Percentiles rank a stretch among this genome's conserved stretches.
Conservation (phyloP, 1,140 invertebrate genomes). For the Panagrolaimus sp. region DNA sequence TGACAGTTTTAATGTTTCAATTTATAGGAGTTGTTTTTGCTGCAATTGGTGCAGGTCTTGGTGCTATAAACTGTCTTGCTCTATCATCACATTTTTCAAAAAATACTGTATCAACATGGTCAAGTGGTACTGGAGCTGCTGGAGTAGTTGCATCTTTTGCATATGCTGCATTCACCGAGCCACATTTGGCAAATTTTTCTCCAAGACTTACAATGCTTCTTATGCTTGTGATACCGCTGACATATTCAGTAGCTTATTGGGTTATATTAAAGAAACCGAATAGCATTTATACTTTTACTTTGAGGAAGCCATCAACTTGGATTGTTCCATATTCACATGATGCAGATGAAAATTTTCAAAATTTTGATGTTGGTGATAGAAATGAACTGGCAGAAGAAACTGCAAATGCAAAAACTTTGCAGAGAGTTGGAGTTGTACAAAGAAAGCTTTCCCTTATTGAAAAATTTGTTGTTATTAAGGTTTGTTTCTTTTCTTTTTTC, state of each 20-base stretch:
- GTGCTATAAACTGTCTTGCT: constrained; percentile 31
- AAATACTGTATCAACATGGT: constrained; percentile 44
- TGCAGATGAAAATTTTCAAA: background rate
- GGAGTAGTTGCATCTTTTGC: constrained; percentile 30
- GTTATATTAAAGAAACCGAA: background rate
- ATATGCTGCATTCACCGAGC: constrained; percentile 39
- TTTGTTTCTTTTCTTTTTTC: constrained; percentile 21
- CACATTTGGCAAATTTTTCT: constrained; percentile 28
- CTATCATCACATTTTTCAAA: constrained; percentile 34
- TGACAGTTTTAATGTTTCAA: background rate
- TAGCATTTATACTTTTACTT: constrained; percentile 1
- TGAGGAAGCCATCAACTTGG: background rate
- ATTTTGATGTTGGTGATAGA: background rate
- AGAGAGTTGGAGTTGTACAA: background rate
- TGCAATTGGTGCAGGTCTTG: constrained; percentile 29
- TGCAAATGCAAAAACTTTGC: background rate
- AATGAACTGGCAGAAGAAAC: too few relatives aligned
- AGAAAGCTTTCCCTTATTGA: background rate
- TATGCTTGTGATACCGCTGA: constrained; percentile 37
- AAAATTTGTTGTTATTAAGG: background rate
- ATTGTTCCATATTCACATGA: background rate
- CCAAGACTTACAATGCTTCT: constrained; percentile 31
- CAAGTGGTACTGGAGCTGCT: constrained; percentile 36
- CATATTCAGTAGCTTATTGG: constrained; percentile 25
- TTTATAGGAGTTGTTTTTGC: constrained; percentile 31